Evolutionary conservation across 2,797 vertebrate species (phyloP).

Genomic region (Thripadectes ignobilis): DNA sequence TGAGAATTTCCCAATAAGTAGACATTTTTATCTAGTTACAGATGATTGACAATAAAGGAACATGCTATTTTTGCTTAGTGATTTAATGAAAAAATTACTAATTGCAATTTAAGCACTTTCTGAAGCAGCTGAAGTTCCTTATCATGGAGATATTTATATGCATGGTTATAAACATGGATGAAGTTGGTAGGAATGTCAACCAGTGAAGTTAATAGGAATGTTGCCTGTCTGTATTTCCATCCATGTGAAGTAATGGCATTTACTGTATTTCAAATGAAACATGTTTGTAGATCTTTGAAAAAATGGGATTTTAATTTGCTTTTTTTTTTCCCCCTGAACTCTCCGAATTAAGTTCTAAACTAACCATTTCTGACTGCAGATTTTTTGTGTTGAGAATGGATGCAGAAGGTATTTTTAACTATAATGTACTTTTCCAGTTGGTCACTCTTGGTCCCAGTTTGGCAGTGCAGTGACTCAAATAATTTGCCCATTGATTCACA

Average conservation of each 20-base stretch:
- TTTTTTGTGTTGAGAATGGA: background rate
- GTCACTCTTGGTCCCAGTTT: background rate
- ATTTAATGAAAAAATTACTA: background rate
- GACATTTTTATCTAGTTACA: background rate
- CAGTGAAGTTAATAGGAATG: background rate
- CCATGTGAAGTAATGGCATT: background rate
- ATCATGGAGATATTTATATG: background rate
- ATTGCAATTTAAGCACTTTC: background rate
- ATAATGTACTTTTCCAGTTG: background rate
- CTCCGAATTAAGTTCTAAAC: background rate
- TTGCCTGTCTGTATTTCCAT: background rate
- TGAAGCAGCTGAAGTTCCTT: background rate
- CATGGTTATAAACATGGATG: background rate
- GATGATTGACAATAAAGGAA: background rate
- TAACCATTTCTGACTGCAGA: background rate
- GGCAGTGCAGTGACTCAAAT: background rate
- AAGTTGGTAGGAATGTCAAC: background rate
- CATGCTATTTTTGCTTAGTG: background rate
- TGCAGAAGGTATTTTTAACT: background rate
- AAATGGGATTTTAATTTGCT: background rate
- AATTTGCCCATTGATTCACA: background rate
- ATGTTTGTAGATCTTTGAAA: background rate
- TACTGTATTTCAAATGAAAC: background rate
- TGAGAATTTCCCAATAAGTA: background rate
- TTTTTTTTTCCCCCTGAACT: background rate